Evolutionary conservation across 2,888 invertebrate species (phyloP).

Genomic region (Gryllus longicercus): DNA sequence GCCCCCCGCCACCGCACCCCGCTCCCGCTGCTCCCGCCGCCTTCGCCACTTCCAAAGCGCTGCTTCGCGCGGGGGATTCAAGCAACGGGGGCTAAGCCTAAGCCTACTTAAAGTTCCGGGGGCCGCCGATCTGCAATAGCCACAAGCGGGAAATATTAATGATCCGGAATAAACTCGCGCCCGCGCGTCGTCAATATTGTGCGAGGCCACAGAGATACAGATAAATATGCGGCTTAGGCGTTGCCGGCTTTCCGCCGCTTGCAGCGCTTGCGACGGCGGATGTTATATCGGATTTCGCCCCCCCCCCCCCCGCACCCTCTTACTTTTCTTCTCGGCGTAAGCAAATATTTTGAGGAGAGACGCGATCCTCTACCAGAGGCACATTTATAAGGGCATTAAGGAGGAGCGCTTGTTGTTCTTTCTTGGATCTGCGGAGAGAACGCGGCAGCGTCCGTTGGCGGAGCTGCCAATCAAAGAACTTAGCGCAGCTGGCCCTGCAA

Average conservation of each 20-base stretch:
- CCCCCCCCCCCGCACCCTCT: neutral
- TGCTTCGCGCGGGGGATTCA: neutral
- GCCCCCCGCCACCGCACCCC: neutral
- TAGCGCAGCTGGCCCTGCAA: too few relatives aligned
- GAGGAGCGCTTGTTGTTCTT: neutral
- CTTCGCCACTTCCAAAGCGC: neutral
- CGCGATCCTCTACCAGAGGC: neutral
- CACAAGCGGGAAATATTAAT: slow-evolving; percentile 17
- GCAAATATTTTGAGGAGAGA: slow-evolving; percentile 17
- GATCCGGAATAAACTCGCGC: slow-evolving; percentile 4
- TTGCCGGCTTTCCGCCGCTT: neutral
- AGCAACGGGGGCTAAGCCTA: neutral
- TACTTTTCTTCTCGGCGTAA: slow-evolving; percentile 9
- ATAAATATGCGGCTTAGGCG: neutral
- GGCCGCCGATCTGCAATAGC: neutral
- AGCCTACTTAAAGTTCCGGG: slow-evolving; percentile 6
- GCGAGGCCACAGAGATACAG: neutral
- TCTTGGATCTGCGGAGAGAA: neutral
- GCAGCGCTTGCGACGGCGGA: neutral
- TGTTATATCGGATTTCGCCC: neutral
- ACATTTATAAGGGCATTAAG: slow-evolving; percentile 17
- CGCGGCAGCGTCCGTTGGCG: neutral
- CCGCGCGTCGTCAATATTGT: neutral
- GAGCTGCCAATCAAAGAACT: too few relatives aligned
- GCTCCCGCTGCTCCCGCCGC: neutral